phyloP scores from a whole-genome alignment of 2,113 vertebrate species.

The Hepsetus odoe region DNA sequence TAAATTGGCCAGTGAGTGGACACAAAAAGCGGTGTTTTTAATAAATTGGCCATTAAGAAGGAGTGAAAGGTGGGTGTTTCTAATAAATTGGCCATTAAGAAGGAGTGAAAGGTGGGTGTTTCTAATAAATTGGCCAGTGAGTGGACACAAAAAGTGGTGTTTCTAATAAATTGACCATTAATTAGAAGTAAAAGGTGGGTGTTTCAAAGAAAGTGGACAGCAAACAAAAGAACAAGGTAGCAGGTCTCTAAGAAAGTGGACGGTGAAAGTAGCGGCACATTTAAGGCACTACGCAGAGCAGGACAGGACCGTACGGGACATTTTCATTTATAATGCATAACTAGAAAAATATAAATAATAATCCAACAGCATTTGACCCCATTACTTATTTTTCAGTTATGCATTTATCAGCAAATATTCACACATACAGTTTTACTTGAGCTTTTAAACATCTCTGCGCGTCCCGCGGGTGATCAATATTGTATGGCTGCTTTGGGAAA shows the following conservation, averaged over 20 bases:
- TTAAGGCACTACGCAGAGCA: not conserved
- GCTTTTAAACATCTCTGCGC: slow-evolving; percentile 55
- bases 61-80: too few relatives aligned
- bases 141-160: too few relatives aligned
- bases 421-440: slow-evolving; percentile 43
- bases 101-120: too few relatives aligned
- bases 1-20: too few relatives aligned
- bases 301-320: not conserved
- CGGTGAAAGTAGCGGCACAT: not conserved
- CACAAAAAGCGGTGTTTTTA: too few relatives aligned
- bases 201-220: not conserved
- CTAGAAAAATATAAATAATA: not conserved
- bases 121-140: too few relatives aligned
- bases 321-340: not conserved
- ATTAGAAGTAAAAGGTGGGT: not conserved
- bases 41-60: too few relatives aligned
- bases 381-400: slow-evolving; percentile 6
- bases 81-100: too few relatives aligned
- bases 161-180: too few relatives aligned
- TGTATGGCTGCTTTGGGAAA: slow-evolving; percentile 65
- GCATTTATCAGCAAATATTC: slow-evolving; percentile 55
- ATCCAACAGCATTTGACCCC: not conserved
- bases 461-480: slow-evolving; percentile 61
- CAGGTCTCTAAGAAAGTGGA: not conserved
- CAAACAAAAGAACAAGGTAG: not conserved